These are phyloP conservation scores for Pachypeltis micranthus DNA, from an alignment of 1,140 invertebrate species.

Conservation along the genomic window DNA sequence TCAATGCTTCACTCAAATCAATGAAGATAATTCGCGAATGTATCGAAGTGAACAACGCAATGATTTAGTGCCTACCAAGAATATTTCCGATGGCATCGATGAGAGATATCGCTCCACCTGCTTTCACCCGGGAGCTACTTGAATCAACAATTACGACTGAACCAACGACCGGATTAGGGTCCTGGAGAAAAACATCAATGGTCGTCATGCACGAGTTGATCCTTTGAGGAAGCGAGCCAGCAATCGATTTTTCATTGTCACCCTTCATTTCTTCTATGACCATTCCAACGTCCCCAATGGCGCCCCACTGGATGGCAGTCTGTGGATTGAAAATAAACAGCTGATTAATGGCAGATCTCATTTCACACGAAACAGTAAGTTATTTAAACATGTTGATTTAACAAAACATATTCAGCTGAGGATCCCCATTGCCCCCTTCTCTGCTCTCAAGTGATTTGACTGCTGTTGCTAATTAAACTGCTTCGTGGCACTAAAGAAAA, in stretches of 20 bases:
- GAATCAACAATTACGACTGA: conserved; percentile 69
- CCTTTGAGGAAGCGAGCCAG: conserved; percentile 84
- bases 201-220: conserved; percentile 76
- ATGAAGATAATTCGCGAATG: too few species aligned
- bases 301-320: conserved; percentile 93
- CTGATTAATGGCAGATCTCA: background rate
- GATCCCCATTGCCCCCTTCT: too few species aligned
- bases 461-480: too few species aligned
- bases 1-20: too few species aligned
- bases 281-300: conserved; percentile 91
- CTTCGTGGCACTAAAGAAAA: too few species aligned
- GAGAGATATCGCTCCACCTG: conserved; percentile 38
- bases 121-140: conserved; percentile 36
- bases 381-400: too few species aligned
- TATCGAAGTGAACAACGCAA: too few species aligned
- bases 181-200: conserved; percentile 67
- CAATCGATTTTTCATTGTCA: conserved; percentile 77
- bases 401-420: too few species aligned
- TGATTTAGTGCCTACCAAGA: too few species aligned
- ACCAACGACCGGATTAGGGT: conserved; percentile 66
- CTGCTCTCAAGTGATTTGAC: too few species aligned
- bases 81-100: conserved; percentile 70
- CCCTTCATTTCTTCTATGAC: conserved; percentile 71
- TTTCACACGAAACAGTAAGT: too few species aligned
- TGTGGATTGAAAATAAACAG: conserved; percentile 20